Percentiles rank a stretch among this genome's conserved stretches.
Conservation (phyloP, 64 coral and sea anemone genomes). For the Dendronephthya gigantea region DNA sequence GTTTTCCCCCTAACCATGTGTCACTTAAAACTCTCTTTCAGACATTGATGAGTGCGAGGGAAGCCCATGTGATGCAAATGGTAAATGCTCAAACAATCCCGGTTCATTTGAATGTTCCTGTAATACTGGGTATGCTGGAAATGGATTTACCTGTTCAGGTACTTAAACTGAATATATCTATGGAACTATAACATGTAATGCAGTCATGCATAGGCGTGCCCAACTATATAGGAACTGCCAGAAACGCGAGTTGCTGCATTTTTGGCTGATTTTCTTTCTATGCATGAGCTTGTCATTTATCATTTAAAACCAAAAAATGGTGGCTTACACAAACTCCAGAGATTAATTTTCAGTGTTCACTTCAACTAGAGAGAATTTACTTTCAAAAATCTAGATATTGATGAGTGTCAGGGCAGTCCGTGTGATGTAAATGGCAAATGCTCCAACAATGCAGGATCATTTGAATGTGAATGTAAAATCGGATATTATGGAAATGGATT, state of each 20-base stretch:
- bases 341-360: not conserved
- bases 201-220: not conserved
- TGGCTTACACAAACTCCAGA: too few relatives aligned
- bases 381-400: not conserved
- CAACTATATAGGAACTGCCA: too few relatives aligned
- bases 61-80: not conserved
- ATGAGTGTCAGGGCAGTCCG: not conserved
- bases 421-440: not conserved
- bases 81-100: not conserved
- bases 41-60: not conserved
- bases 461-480: not conserved
- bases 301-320: too few relatives aligned
- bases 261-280: too few relatives aligned
- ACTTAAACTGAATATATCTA: not conserved
- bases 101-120: not conserved
- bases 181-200: not conserved
- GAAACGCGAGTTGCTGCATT: too few relatives aligned
- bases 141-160: not conserved
- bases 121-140: not conserved
- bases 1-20: too few relatives aligned
- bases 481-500: not conserved
- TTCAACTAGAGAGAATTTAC: not conserved
- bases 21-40: not conserved
- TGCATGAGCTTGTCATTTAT: too few relatives aligned
- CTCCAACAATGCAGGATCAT: not conserved